Evolutionary conservation across 2,113 vertebrate genomes (phyloP).

Genomic region (Callipepla californica): DNA sequence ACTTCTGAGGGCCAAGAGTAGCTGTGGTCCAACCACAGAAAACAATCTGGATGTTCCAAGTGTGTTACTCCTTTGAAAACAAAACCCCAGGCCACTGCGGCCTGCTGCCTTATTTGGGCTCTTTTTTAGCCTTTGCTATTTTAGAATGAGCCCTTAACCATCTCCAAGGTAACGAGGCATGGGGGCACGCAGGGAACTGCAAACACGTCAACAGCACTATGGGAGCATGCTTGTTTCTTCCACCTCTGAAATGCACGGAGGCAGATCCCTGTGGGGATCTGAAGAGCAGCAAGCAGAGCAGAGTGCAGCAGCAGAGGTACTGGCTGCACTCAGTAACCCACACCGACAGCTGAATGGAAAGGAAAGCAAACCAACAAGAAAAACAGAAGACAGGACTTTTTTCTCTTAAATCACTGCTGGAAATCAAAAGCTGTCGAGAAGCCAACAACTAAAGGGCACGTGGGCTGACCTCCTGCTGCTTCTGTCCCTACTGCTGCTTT

Average conservation of each 20-base stretch:
- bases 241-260: not conserved
- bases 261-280: not conserved
- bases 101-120: slow-evolving; percentile 6
- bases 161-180: not conserved
- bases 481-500: not conserved
- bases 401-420: not conserved
- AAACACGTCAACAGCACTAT: not conserved
- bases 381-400: not conserved
- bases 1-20: not conserved
- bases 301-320: not conserved
- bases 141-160: not conserved
- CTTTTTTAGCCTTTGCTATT: not conserved
- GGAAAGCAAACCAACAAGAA: not conserved
- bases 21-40: not conserved
- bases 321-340: not conserved
- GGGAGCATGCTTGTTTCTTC: not conserved
- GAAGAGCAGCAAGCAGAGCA: not conserved
- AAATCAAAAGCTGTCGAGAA: not conserved
- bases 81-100: not conserved
- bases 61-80: not conserved
- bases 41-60: not conserved
- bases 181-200: not conserved
- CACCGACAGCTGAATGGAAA: not conserved
- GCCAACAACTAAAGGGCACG: not conserved
- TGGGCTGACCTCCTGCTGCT: not conserved